Evolutionary conservation across 1,140 invertebrate species (phyloP).

Genomic region (Solenopsis fugax): DNA sequence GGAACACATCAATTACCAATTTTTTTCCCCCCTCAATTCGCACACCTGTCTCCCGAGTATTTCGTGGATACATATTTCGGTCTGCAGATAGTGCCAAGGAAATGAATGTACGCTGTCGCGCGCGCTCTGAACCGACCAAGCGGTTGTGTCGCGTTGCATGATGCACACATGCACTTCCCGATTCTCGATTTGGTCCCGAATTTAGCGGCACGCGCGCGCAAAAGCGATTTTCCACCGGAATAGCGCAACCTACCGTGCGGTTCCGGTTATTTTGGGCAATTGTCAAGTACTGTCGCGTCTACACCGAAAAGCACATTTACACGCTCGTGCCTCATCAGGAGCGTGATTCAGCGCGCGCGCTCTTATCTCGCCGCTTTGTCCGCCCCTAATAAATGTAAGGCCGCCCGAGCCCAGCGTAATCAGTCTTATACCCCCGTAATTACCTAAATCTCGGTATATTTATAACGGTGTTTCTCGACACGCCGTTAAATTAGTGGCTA

Average conservation of each 20-base stretch:
- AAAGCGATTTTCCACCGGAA: conserved; percentile 52
- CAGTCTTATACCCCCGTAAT: conserved; percentile 33
- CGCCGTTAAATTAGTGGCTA: conserved; percentile 24
- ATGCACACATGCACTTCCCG: not conserved
- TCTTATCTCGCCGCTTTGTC: conserved; percentile 63
- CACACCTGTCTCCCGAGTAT: not conserved
- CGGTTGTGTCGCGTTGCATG: conserved; percentile 10
- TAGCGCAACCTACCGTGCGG: conserved; percentile 2
- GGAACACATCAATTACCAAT: not conserved
- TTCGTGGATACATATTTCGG: not conserved
- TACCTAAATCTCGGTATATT: conserved; percentile 49
- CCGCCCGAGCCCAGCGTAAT: conserved; percentile 7
- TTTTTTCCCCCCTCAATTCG: not conserved
- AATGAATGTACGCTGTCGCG: not conserved
- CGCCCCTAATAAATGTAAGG: conserved; percentile 56
- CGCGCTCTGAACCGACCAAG: not conserved
- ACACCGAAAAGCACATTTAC: conserved; percentile 71
- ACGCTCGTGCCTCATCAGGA: conserved; percentile 60
- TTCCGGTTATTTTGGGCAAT: conserved; percentile 79
- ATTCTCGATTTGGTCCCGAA: conserved; percentile 49
- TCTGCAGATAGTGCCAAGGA: not conserved
- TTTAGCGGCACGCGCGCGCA: conserved; percentile 43
- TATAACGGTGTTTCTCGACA: conserved; percentile 4
- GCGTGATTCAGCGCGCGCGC: conserved; percentile 68
- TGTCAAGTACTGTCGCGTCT: conserved; percentile 75